Base-by-base conservation (phyloP, 2,113 vertebrate species). In the Sturnus vulgaris region DNA sequence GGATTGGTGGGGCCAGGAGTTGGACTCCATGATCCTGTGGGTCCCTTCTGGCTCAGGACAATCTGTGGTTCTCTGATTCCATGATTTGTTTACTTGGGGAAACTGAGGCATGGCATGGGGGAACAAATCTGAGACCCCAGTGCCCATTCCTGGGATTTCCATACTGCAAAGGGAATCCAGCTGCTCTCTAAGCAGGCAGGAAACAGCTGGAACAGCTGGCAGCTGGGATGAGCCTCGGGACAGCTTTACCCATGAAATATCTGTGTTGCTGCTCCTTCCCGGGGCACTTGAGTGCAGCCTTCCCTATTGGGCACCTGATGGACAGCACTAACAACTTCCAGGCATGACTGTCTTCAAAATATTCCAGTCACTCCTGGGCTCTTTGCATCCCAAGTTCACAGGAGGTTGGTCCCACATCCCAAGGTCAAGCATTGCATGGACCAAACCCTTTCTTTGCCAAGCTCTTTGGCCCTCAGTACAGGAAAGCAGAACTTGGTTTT, bases 1-100 rank as follows among this genome's bases (percentile, higher is more conserved):
- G 40, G 40, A 40, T 40, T 40, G 2, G 33, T 28, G 39, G 44
- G 33, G 10, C 3, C 57, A 39, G 21, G 30, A 0, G 16, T 0
- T 9, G 30, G 14, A 27, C 17, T 82, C 0, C 1, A 8, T 69
- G 40, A 23, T 61, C 25, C 4, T 8, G 61, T 75, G 21, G 9
- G 3, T 27, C 47, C 20, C n/a, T 82, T 8, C 47, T 1, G 35
- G 5, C 8, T 61, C 18, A 49, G n/a, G 40, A 31, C 6, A 27
- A 31, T 47, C 55, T 61, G 25, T 40, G 35, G 3, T 33, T 55
- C 55, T 61, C n/a, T 57, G 50, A 53, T 53, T 40, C 55, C 9
- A 0, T 47, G 10, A 24, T 86, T 64, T 49, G 22, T 39, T 7
- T 22, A 12, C 11, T 2, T 49, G 33, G 52, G 65, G 16, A 93